These are phyloP conservation scores for Tragulus kanchil DNA, from an alignment of 2,113 vertebrate genomes.

Conservation along the genomic window DNA sequence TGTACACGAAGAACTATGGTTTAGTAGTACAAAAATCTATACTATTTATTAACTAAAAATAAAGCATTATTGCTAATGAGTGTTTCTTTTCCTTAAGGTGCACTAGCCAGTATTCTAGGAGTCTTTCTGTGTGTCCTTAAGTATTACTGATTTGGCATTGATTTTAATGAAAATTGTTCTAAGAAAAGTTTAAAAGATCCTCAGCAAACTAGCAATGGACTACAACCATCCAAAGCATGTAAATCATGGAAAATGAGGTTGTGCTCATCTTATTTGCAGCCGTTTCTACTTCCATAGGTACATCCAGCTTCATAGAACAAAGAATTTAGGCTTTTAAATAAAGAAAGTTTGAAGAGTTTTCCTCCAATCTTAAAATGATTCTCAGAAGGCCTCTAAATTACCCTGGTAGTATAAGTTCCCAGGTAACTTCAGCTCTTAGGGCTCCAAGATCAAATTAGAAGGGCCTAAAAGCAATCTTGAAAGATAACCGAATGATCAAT, in stretches of 20 bases:
- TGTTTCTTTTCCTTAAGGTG: not conserved
- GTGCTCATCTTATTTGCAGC: not conserved
- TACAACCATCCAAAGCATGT: not conserved
- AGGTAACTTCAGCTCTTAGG: not conserved
- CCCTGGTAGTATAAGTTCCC: not conserved
- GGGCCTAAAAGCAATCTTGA: not conserved
- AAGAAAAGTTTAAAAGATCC: not conserved
- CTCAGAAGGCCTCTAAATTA: not conserved
- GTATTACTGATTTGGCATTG: not conserved
- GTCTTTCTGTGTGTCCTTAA: not conserved
- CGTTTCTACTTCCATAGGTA: not conserved
- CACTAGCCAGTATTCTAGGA: not conserved
- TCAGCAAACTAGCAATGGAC: not conserved
- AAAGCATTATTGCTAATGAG: not conserved
- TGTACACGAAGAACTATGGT: not conserved
- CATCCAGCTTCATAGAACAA: conserved; percentile 20
- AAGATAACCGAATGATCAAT: not conserved
- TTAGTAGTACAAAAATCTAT: not conserved
- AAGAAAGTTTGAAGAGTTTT: conserved; percentile 19
- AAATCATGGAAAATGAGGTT: not conserved
- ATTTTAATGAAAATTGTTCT: conserved; percentile 32
- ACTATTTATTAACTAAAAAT: not conserved
- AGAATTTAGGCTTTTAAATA: conserved; percentile 9
- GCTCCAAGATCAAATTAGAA: not conserved
- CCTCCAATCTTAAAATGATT: conserved; percentile 26